Base-by-base conservation (phyloP, 2,797 vertebrate species). In the Monodelphis domestica region DNA sequence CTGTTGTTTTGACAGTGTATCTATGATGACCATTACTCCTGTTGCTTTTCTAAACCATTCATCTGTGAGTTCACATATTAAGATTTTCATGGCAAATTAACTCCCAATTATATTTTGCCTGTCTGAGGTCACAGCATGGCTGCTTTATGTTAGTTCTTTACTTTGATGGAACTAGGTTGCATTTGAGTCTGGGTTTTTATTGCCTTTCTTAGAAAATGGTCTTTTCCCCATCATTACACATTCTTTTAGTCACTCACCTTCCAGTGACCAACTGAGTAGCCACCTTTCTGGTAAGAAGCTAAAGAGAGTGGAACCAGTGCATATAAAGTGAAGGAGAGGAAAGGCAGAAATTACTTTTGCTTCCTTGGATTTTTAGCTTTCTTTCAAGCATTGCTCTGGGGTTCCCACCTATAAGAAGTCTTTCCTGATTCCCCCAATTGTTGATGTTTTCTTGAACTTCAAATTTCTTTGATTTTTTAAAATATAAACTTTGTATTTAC, bases 11-110 rank as follows among this genome's bases (percentile, higher is more conserved):
- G 91, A 89, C 38, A 95, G 14, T 94, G 95, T 96, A 94, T 14
- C 28, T 95, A 89, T 84, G 95, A 84, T 95, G 91, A 96, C 29
- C n/a, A 45, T 94, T 93, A 91, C 88, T 93, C 59, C 93, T 96
- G 70, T 97, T 97, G 90, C 96, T 54, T 97, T 95, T 94, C 90
- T 53, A 93, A 92, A 96, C 87, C 50, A 90, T 96, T 97, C 95
- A 93, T 95, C 95, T 97, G 52, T 90, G 10, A 92, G 95, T 98
- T 97, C 87, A 97, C 97, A 97, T 96, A 92, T 97, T 96, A 97
- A 93, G 90, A 92, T 97, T 98, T 98, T 91, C 89, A 93, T 90
- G 89, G 91, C 95, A 97, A 97, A 97, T 97, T 97, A 97, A 93
- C 55, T 98, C 97, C 87, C 96, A 92, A 91, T 97, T 92, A 94